Evolutionary conservation across 2,113 vertebrate species (phyloP), one percentile per base, ranked within the genome.

Genomic region (Lagopus muta): DNA sequence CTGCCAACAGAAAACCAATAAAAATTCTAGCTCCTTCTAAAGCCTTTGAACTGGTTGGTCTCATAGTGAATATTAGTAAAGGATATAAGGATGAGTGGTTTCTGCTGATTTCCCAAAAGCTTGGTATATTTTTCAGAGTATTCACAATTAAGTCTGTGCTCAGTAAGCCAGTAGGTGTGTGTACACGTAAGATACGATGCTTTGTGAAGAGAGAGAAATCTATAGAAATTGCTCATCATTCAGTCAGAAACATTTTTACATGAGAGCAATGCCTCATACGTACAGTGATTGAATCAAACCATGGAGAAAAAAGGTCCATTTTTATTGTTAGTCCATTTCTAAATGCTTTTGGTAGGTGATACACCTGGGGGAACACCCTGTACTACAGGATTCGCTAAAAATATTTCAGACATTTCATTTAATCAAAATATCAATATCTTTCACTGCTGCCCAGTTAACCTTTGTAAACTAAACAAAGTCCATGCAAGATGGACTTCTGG

Each of bases 401-500:
- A 94, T 76, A 48, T 78, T 90, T 70, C 54, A 89, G 40, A 74
- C 38, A n/a, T 45, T 47, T 28, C 48, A 84, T 82, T 82, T 38
- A 93, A 85, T 32, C 36, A 86, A 86, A 72, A 73, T 38, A 66
- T 55, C 65, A 89, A 13, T 27, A 25, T 28, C 71, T 85, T 93
- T 61, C 88, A 58, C 45, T 84, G 42, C 30, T 77, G 82, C 69
- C 48, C 42, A 52, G 88, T 94, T 90, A 92, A 76, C 54, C 43
- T 84, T 80, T 27, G n/a, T 73, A 86, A 96, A 74, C 62, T 58
- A 92, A 96, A 85, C 5, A 27, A 50, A 85, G 91, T 87, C 22
- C 36, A 91, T 50, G 71, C 92, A 88, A 86, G 88, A 95, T 84
- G 92, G 92, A 79, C 78, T 88, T 96, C 94, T 93, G 92, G 67